A percentile compares a stretch with the other conserved stretches of the same genome.
Evolutionary conservation across 92 coral and sea anemone species (phyloP).

Genomic region (Porites lobata): DNA sequence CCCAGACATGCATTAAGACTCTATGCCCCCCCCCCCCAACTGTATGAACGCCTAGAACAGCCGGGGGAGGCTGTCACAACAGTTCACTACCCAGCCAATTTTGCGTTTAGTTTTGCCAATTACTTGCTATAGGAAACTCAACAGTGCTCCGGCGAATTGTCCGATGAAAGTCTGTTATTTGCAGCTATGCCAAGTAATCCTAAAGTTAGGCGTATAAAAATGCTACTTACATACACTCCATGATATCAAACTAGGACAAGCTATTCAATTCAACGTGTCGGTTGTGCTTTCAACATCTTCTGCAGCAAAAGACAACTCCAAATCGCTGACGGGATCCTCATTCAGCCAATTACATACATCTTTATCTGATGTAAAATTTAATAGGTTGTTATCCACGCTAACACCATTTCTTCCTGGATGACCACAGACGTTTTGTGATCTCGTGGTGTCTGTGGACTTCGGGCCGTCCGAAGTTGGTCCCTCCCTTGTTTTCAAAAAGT

Average conservation of each 20-base stretch:
- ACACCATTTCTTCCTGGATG: not conserved
- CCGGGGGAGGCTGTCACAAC: too few relatives aligned
- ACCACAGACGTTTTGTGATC: not conserved
- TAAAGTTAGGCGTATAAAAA: not conserved
- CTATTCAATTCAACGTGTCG: not conserved
- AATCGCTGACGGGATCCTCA: constrained; percentile 23
- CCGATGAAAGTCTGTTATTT: too few relatives aligned
- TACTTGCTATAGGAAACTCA: too few relatives aligned
- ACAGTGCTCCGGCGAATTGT: too few relatives aligned
- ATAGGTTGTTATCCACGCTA: not conserved
- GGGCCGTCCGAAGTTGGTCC: not conserved
- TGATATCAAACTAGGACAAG: not conserved
- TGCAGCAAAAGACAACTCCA: constrained; percentile 35
- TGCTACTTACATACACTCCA: not conserved
- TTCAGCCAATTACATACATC: constrained; percentile 23
- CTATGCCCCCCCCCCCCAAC: too few relatives aligned
- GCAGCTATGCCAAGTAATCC: too few relatives aligned
- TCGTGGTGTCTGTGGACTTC: not conserved
- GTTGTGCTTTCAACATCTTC: constrained; percentile 31
- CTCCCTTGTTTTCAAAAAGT: not conserved
- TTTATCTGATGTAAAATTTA: not conserved
- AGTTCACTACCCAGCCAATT: too few relatives aligned
- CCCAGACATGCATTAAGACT: too few relatives aligned
- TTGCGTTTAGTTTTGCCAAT: too few relatives aligned
- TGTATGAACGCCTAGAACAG: too few relatives aligned